Evolutionary conservation across 2,888 invertebrate genomes (phyloP).

Genomic region (Drosophila peninsularis): DNA sequence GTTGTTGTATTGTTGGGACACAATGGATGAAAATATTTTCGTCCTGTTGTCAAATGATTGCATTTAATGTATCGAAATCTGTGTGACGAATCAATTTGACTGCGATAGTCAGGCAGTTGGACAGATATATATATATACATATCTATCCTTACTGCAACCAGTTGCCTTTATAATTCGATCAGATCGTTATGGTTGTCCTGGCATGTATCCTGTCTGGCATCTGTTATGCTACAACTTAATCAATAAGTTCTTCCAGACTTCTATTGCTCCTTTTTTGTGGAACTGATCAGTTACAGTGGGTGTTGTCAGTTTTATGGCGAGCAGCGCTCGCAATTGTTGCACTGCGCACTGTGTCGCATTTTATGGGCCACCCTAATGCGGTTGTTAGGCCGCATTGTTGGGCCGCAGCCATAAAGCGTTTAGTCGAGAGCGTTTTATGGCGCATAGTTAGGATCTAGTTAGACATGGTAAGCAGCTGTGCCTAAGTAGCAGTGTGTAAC

Average conservation of each 20-base stretch:
- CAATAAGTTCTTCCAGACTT: conserved; percentile 51
- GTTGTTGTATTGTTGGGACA: conserved; percentile 70
- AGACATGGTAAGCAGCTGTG: conserved; percentile 43
- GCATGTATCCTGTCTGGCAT: conserved; percentile 51
- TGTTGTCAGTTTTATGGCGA: conserved; percentile 61
- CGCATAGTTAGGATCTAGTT: conserved; percentile 37
- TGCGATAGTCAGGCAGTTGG: conserved; percentile 18
- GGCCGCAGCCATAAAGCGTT: conserved; percentile 39
- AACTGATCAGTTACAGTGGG: conserved; percentile 68
- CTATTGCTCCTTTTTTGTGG: conserved; percentile 20
- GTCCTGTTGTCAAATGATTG: conserved; percentile 85
- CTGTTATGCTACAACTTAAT: conserved; percentile 68
- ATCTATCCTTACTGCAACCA: conserved; percentile 43
- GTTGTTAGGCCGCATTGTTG: conserved; percentile 43
- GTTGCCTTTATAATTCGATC: conserved; percentile 72
- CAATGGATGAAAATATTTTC: conserved; percentile 83
- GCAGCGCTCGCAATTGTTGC: conserved; percentile 22
- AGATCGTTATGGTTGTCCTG: conserved; percentile 22
- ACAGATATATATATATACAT: neutral
- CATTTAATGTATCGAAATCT: conserved; percentile 85
- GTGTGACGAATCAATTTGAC: conserved; percentile 84
- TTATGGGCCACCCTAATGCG: conserved; percentile 56
- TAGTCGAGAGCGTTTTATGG: conserved; percentile 49
- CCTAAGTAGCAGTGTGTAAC: neutral
- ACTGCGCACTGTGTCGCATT: conserved; percentile 15